Percentiles rank a stretch among this genome's conserved stretches.
These are phyloP conservation scores for Elaphurus davidianus DNA, from an alignment of 2,113 vertebrate species.

Conservation along the genomic window DNA sequence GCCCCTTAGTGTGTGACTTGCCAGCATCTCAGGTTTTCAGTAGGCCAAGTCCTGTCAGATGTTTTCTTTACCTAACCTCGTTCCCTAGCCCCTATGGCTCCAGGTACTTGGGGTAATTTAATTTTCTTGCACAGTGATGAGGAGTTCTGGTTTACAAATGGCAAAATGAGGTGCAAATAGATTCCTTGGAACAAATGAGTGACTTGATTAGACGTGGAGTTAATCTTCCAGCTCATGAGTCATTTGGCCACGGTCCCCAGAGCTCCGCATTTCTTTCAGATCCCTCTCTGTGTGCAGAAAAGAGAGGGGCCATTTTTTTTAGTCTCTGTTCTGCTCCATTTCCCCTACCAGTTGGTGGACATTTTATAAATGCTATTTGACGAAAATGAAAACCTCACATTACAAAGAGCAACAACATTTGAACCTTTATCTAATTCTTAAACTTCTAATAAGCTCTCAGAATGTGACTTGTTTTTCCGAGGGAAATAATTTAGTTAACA, in stretches of 20 bases:
- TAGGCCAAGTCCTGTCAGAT: background rate
- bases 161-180: conserved; percentile 38
- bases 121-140: conserved; percentile 33
- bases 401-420: conserved; percentile 18
- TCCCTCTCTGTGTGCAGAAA: background rate
- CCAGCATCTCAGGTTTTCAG: background rate
- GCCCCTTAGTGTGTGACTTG: background rate
- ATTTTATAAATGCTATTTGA: conserved; percentile 23
- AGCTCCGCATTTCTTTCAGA: background rate
- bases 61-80: background rate
- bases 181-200: conserved; percentile 50
- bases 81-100: background rate
- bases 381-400: conserved; percentile 36
- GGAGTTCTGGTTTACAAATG: conserved; percentile 44
- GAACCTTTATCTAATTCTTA: conserved; percentile 37
- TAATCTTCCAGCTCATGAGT: background rate
- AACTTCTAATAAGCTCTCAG: conserved; percentile 36
- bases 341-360: background rate
- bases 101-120: conserved; percentile 49
- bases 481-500: conserved; percentile 49
- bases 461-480: conserved; percentile 57
- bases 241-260: background rate
- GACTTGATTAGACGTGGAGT: conserved; percentile 30
- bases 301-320: background rate
- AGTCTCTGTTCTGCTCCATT: background rate